Conservation (phyloP, 2,797 vertebrate species). For the Apodemus agrarius region DNA sequence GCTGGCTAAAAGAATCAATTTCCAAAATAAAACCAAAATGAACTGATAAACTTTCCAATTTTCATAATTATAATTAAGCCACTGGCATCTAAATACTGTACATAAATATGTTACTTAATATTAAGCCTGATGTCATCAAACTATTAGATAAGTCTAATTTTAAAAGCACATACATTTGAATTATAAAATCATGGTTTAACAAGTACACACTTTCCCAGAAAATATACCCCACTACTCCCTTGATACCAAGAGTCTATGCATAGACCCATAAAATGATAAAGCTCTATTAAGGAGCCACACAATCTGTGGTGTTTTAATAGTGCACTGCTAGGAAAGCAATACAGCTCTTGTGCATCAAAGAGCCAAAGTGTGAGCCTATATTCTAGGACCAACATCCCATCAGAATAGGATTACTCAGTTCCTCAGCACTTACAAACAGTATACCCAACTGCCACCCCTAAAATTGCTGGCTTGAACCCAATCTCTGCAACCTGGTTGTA, state of each 20-base stretch:
- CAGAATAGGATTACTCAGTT: neutral
- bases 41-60: slow-evolving; percentile 11
- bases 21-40: slow-evolving; percentile 27
- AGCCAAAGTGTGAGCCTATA: neutral
- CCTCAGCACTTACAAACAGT: neutral
- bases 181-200: neutral
- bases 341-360: neutral
- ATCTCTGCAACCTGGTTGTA: neutral
- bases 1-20: slow-evolving; percentile 39
- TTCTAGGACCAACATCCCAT: neutral
- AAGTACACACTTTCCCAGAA: neutral
- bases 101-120: slow-evolving; percentile 23
- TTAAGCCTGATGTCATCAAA: neutral
- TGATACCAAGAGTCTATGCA: neutral
- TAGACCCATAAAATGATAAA: neutral
- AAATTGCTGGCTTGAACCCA: slow-evolving; percentile 4
- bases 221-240: neutral
- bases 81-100: slow-evolving; percentile 18
- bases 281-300: neutral
- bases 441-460: neutral
- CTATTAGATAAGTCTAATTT: slow-evolving; percentile 18
- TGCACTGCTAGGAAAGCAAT: neutral
- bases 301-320: neutral
- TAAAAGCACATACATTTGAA: slow-evolving; percentile 31
- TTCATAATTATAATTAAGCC: slow-evolving; percentile 24